These are phyloP conservation scores for Aphelenchoides besseyi DNA, from an alignment of 1,140 invertebrate species.

Conservation along the genomic window DNA sequence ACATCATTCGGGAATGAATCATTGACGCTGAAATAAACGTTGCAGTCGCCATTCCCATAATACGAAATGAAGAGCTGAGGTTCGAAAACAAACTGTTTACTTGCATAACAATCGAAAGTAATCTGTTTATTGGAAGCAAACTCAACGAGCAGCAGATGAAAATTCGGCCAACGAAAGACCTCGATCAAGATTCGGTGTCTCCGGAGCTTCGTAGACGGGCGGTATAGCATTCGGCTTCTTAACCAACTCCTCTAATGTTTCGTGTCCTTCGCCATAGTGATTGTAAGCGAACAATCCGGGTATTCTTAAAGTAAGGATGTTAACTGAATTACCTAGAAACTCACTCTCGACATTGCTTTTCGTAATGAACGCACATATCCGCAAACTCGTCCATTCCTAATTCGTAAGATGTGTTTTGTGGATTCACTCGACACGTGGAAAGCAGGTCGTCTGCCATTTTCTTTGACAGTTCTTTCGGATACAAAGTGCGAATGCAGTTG, in stretches of 20 bases:
- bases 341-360: constrained; percentile 61
- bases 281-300: constrained; percentile 52
- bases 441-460: constrained; percentile 73
- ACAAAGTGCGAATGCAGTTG: constrained; percentile 69
- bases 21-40: too few species aligned
- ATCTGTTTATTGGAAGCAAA: too few species aligned
- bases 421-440: constrained; percentile 73
- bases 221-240: constrained; percentile 41
- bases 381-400: constrained; percentile 76
- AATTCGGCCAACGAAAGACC: not conserved
- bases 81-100: too few species aligned
- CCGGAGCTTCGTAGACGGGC: constrained; percentile 10
- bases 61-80: too few species aligned
- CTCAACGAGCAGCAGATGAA: too few species aligned
- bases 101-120: too few species aligned
- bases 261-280: constrained; percentile 29
- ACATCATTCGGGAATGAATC: too few species aligned
- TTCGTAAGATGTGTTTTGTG: constrained; percentile 70
- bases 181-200: not conserved
- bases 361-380: constrained; percentile 74
- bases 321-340: not conserved
- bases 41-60: too few species aligned
- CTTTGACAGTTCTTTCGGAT: constrained; percentile 72
- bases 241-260: constrained; percentile 35
- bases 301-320: constrained; percentile 40